Conservation (phyloP, 2,113 vertebrate species). For the Henicopernis longicauda region DNA sequence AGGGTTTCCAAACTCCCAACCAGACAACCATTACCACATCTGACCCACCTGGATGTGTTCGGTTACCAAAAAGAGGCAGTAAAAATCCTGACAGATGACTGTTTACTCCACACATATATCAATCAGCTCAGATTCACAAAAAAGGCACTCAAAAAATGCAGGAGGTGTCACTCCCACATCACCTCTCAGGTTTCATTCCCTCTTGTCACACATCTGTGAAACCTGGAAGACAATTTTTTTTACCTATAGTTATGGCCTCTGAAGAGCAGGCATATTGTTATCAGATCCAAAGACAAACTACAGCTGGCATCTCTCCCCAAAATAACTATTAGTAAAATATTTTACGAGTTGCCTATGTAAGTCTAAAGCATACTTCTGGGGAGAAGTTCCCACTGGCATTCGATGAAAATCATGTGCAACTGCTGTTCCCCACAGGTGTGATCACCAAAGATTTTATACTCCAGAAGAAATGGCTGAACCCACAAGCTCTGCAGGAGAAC, state of each 20-base stretch:
- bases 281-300: background rate
- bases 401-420: background rate
- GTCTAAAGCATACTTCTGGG: background rate
- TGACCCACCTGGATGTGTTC: background rate
- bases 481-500: background rate
- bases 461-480: background rate
- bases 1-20: background rate
- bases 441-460: background rate
- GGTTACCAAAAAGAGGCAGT: background rate
- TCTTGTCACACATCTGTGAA: background rate
- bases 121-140: background rate
- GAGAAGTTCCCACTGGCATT: background rate
- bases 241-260: background rate
- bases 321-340: background rate
- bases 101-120: background rate
- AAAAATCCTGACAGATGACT: background rate
- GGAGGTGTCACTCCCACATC: background rate
- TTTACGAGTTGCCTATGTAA: background rate
- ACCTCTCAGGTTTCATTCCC: background rate
- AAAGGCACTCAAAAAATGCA: background rate
- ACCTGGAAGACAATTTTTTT: background rate
- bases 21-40: background rate
- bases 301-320: background rate
- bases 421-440: background rate
- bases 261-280: background rate